Percentiles rank a stretch among this genome's conserved stretches.
Conservation (phyloP, 2,888 invertebrate species). For the Liodrosophila aerea region DNA sequence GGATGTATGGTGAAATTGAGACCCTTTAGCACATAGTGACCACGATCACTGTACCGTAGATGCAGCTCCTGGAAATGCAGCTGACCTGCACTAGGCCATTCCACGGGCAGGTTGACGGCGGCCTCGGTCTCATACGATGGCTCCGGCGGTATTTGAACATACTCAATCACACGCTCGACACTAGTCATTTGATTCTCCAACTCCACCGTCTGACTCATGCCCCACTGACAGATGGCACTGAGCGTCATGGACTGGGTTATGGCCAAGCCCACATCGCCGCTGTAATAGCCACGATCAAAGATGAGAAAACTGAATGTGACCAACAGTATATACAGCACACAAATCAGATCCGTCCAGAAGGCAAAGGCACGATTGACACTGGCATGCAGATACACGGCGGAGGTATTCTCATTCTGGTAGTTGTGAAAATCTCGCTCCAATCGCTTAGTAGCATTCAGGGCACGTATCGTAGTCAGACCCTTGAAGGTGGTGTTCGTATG, state of each 20-base stretch:
- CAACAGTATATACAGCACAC: conserved; percentile 91
- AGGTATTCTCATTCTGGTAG: conserved; percentile 87
- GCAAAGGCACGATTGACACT: conserved; percentile 96
- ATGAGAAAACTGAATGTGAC: conserved; percentile 94
- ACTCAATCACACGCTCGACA: conserved; percentile 92
- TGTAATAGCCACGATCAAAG: conserved; percentile 81
- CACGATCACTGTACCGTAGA: conserved; percentile 87
- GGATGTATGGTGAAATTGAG: conserved; percentile 86
- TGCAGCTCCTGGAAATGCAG: conserved; percentile 86
- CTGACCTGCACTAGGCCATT: conserved; percentile 88
- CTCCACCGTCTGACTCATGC: conserved; percentile 94
- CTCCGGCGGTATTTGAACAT: conserved; percentile 87
- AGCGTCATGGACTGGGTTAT: conserved; percentile 88
- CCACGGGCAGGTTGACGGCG: conserved; percentile 79
- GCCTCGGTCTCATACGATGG: conserved; percentile 83
- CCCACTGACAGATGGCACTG: conserved; percentile 90
- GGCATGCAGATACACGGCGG: conserved; percentile 90
- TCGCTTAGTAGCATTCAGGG: conserved; percentile 86
- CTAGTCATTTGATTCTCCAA: conserved; percentile 91
- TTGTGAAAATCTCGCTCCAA: conserved; percentile 86
- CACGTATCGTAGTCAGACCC: conserved; percentile 90
- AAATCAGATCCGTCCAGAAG: conserved; percentile 94
- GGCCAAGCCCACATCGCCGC: conserved; percentile 88
- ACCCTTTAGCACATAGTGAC: conserved; percentile 88
- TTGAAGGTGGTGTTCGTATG: conserved; percentile 89